phyloP scores from a whole-genome alignment of 2,888 invertebrate species.

The Cataglyphis cursor region DNA sequence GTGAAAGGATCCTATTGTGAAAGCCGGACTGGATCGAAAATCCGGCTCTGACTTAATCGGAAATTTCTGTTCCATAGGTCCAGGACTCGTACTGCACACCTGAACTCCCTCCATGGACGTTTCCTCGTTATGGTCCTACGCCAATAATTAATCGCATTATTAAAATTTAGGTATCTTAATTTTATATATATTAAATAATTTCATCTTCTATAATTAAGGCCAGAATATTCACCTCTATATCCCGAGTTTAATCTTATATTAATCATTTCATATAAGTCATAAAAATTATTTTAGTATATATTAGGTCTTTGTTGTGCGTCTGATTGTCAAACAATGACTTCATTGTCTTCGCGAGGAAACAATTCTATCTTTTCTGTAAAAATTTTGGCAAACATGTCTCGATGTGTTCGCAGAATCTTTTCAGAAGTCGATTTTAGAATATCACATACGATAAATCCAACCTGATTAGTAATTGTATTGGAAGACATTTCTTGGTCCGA shows the following conservation, averaged over 20 bases:
- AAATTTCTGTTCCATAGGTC: conserved; percentile 84
- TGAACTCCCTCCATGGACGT: conserved; percentile 87
- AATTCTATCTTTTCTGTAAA: neutral
- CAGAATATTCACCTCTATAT: neutral
- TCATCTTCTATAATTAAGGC: neutral
- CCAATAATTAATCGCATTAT: conserved; percentile 11
- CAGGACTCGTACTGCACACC: conserved; percentile 84
- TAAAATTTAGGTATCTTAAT: neutral
- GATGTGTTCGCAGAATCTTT: neutral
- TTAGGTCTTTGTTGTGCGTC: neutral
- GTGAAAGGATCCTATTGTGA: conserved; percentile 79
- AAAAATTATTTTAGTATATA: neutral
- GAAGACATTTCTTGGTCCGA: conserved; percentile 93
- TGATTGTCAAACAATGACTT: neutral
- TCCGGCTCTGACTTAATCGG: conserved; percentile 85
- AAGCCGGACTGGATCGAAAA: conserved; percentile 84
- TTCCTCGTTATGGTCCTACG: conserved; percentile 86
- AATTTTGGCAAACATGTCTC: neutral
- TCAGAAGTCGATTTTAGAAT: neutral
- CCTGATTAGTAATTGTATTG: conserved; percentile 85
- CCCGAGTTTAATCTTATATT: neutral
- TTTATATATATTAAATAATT: neutral
- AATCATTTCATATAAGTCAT: neutral
- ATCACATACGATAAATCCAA: conserved; percentile 45
- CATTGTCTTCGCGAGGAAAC: neutral